Percentiles rank a stretch among this genome's conserved stretches.
These are phyloP conservation scores for Laticauda colubrina DNA, from an alignment of 2,113 vertebrate genomes.

Conservation along the genomic window DNA sequence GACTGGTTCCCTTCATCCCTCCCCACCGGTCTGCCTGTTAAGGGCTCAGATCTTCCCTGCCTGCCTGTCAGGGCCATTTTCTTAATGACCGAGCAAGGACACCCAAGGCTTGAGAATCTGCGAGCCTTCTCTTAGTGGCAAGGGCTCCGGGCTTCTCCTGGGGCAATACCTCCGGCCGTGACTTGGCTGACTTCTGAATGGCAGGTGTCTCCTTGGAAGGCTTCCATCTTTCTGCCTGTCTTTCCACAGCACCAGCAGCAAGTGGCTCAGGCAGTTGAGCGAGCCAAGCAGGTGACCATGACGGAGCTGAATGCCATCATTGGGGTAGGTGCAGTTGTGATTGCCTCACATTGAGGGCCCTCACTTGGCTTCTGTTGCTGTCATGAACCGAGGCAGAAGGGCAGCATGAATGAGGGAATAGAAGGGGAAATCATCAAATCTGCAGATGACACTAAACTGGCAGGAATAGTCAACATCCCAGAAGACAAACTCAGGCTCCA, in stretches of 20 bases:
- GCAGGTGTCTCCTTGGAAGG: neutral
- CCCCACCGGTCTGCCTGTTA: neutral
- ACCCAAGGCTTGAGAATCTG: neutral
- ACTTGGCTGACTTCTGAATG: neutral
- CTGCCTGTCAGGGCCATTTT: neutral
- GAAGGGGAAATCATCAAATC: too few relatives aligned
- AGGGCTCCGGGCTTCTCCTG: neutral
- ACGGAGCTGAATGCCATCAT: conserved; percentile 99
- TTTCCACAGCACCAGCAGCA: conserved; percentile 92
- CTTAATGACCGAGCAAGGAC: neutral
- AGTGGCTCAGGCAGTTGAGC: conserved; percentile 96
- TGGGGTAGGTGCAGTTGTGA: conserved; percentile 99
- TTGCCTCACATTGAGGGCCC: conserved; percentile 99
- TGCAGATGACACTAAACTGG: too few relatives aligned
- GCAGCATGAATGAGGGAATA: neutral
- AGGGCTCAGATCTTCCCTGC: neutral
- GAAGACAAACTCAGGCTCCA: too few relatives aligned
- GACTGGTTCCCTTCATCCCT: neutral
- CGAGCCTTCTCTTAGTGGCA: neutral
- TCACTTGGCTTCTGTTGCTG: conserved; percentile 86
- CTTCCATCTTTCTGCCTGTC: neutral
- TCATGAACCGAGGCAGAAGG: conserved; percentile 70
- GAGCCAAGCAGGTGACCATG: conserved; percentile 98
- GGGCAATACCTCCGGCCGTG: neutral
- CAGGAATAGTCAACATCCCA: too few relatives aligned